Percentiles rank a stretch among this genome's conserved stretches.
Conservation (phyloP, 2,888 invertebrate genomes). For the Tachystola acroxantha region DNA sequence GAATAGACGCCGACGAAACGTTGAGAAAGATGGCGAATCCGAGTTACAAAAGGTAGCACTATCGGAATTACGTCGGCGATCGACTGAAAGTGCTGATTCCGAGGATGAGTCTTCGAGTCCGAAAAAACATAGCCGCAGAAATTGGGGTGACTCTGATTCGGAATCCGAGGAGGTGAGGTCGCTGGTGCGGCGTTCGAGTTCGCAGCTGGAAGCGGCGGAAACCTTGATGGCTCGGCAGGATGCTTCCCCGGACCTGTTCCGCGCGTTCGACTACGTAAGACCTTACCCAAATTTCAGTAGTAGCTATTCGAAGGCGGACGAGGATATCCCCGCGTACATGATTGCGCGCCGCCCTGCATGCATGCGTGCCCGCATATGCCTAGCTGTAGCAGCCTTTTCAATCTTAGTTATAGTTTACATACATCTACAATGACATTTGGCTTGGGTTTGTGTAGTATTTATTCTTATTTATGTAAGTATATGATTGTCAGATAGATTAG, state of each 20-base stretch:
- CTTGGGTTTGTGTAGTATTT: constrained; percentile 68
- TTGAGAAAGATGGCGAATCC: constrained; percentile 46
- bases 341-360: constrained; percentile 45
- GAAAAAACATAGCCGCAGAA: constrained; percentile 51
- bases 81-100: constrained; percentile 63
- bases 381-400: constrained; percentile 70
- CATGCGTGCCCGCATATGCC: constrained; percentile 60
- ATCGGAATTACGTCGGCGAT: constrained; percentile 59
- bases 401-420: constrained; percentile 70
- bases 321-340: constrained; percentile 30
- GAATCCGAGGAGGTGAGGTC: constrained; percentile 82
- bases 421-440: constrained; percentile 68
- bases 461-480: constrained; percentile 63
- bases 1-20: constrained; percentile 42
- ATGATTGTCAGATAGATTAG: constrained; percentile 62
- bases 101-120: constrained; percentile 58
- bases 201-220: constrained; percentile 80
- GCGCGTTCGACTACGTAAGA: constrained; percentile 74
- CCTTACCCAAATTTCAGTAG: constrained; percentile 59
- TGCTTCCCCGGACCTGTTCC: constrained; percentile 64
- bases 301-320: constrained; percentile 44
- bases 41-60: constrained; percentile 62
- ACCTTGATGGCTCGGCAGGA: constrained; percentile 72
- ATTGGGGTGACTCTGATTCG: constrained; percentile 79
- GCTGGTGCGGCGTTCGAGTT: constrained; percentile 80